These are phyloP conservation scores for Tolypeutes matacus DNA, from an alignment of 2,797 vertebrate genomes.

Conservation along the genomic window DNA sequence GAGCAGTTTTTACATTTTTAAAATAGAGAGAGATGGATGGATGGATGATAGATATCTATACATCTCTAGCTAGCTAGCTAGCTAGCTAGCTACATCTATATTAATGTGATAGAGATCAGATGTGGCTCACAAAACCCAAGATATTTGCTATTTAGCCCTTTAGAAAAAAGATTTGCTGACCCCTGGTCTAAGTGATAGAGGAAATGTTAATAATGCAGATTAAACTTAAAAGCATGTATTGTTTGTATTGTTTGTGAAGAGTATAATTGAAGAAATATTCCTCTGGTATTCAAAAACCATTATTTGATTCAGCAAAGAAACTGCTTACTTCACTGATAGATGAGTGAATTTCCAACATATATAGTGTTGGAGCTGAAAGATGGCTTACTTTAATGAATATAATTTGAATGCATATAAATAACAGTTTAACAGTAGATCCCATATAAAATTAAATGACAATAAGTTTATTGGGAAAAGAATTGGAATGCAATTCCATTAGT, in stretches of 20 bases:
- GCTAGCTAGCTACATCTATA: no score
- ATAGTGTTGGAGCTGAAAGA: not conserved
- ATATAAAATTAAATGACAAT: not conserved
- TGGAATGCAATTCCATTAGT: not conserved
- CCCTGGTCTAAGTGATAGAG: not conserved
- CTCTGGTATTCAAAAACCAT: not conserved
- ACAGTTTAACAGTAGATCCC: not conserved
- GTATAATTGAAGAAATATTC: not conserved
- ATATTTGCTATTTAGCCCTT: conserved; percentile 25
- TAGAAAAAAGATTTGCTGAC: not conserved
- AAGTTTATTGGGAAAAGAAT: not conserved
- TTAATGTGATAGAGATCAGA: not conserved
- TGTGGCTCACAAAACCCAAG: not conserved
- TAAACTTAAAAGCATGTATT: not conserved
- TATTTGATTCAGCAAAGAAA: not conserved
- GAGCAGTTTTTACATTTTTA: conserved; percentile 33
- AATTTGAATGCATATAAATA: not conserved
- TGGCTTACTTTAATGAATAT: not conserved
- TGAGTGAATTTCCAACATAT: not conserved
- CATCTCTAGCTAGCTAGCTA: no score
- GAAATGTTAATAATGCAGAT: not conserved
- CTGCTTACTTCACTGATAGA: not conserved
- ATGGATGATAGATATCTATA: no score
- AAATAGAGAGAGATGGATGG: not conserved
- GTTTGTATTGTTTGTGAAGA: not conserved